Percentiles rank a stretch among this genome's conserved stretches.
Evolutionary conservation across 2,797 vertebrate genomes (phyloP).

Genomic region (Leucoraja ocellata): DNA sequence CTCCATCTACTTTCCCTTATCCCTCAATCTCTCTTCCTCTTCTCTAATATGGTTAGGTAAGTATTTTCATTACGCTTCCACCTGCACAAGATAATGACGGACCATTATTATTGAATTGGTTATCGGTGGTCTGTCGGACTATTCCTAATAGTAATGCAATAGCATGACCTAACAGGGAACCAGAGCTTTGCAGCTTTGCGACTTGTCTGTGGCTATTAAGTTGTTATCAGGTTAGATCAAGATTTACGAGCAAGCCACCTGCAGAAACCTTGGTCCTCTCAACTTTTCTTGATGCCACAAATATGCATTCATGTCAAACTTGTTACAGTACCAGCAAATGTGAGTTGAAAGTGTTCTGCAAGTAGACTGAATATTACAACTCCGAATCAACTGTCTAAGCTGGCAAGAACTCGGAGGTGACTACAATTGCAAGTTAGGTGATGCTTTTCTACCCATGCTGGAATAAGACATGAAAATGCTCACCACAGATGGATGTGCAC

Average conservation of each 20-base stretch:
- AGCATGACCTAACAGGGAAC: not conserved
- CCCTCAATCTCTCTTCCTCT: too few relatives aligned
- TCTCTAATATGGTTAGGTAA: too few relatives aligned
- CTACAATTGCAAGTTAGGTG: not conserved
- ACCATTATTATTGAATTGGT: not conserved
- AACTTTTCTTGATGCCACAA: not conserved
- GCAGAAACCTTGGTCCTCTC: not conserved
- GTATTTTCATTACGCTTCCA: too few relatives aligned
- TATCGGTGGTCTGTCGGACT: not conserved
- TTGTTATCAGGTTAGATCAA: constrained; percentile 2
- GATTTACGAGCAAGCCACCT: not conserved
- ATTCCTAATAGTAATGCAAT: constrained; percentile 11
- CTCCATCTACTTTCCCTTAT: too few relatives aligned
- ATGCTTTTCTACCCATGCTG: not conserved
- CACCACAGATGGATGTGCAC: not conserved
- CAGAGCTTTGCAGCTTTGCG: not conserved
- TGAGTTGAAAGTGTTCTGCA: not conserved
- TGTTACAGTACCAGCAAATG: not conserved
- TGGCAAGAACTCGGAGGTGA: not conserved
- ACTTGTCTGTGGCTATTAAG: not conserved
- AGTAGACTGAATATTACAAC: not conserved
- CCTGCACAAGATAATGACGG: too few relatives aligned
- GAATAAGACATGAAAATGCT: constrained; percentile 2
- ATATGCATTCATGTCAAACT: not conserved
- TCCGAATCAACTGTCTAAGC: not conserved